phyloP scores from a whole-genome alignment of 1,140 invertebrate species.

The Macrobrachium nipponense region DNA sequence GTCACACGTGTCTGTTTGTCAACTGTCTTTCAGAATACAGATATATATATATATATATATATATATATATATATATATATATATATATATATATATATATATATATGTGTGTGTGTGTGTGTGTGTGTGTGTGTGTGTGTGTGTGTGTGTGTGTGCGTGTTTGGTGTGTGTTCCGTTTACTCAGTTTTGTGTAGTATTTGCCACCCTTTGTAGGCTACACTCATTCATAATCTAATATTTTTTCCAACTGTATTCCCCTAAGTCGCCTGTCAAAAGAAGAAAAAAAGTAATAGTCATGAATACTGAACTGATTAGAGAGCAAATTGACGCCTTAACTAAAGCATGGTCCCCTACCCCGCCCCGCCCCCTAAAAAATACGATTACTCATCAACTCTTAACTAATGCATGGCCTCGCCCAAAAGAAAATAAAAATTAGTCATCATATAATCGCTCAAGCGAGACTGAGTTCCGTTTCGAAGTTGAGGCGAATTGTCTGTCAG shows the following conservation, averaged over 20 bases:
- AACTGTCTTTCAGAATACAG: too few species aligned
- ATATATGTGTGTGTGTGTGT: background rate
- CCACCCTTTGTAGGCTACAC: too few species aligned
- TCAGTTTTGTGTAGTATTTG: too few species aligned
- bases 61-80: background rate
- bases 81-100: constrained; percentile 1
- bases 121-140: constrained; percentile 16
- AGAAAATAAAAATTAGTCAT: too few species aligned
- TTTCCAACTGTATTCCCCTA: too few species aligned
- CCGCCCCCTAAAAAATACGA: background rate
- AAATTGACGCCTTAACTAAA: background rate
- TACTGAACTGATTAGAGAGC: background rate
- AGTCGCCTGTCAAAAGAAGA: background rate
- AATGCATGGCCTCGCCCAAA: too few species aligned
- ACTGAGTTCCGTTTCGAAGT: too few species aligned
- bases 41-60: background rate
- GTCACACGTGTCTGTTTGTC: background rate
- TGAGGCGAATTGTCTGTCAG: too few species aligned
- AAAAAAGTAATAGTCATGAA: background rate
- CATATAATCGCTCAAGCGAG: too few species aligned
- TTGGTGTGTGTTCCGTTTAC: background rate
- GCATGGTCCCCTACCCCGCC: too few species aligned
- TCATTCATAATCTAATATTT: too few species aligned
- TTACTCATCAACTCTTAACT: too few species aligned
- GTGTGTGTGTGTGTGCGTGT: background rate